Conservation (phyloP, 1,140 invertebrate genomes). For the Sinella curviseta region DNA sequence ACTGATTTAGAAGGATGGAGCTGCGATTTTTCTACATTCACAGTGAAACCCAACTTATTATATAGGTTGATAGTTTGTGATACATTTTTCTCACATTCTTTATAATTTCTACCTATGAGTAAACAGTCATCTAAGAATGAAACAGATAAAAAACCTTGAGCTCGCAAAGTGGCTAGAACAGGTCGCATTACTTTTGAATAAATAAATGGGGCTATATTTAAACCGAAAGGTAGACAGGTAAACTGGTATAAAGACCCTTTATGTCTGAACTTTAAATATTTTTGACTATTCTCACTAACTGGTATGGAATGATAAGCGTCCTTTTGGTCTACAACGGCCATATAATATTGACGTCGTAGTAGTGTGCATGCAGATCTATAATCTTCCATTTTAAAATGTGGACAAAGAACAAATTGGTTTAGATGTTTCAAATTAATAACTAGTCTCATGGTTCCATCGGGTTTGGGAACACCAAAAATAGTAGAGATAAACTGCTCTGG, state of each 20-base stretch:
- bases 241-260: slow-evolving; percentile 28
- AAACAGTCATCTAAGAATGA: slow-evolving; percentile 43
- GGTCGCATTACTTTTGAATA: slow-evolving; percentile 42
- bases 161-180: not conserved
- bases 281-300: not conserved
- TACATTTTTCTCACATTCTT: not conserved
- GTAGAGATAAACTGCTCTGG: not conserved
- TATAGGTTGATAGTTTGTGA: not conserved
- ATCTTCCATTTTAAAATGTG: slow-evolving; percentile 45
- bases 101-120: not conserved
- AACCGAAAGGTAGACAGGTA: slow-evolving; percentile 37
- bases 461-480: slow-evolving; percentile 33
- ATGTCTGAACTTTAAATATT: slow-evolving; percentile 37
- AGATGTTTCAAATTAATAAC: slow-evolving; percentile 38
- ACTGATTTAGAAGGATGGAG: not conserved
- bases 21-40: slow-evolving; percentile 7
- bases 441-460: slow-evolving; percentile 22
- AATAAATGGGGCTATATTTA: slow-evolving; percentile 28
- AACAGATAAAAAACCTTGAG: not conserved
- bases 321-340: slow-evolving; percentile 34
- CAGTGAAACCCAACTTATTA: not conserved
- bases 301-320: slow-evolving; percentile 38
- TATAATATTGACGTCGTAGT: slow-evolving; percentile 14
- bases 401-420: slow-evolving; percentile 22
- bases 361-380: slow-evolving; percentile 16